A percentile compares a stretch with the other conserved stretches of the same genome.
Evolutionary conservation across 2,888 invertebrate genomes (phyloP).

Genomic region (Chrysolina oricalcia): DNA sequence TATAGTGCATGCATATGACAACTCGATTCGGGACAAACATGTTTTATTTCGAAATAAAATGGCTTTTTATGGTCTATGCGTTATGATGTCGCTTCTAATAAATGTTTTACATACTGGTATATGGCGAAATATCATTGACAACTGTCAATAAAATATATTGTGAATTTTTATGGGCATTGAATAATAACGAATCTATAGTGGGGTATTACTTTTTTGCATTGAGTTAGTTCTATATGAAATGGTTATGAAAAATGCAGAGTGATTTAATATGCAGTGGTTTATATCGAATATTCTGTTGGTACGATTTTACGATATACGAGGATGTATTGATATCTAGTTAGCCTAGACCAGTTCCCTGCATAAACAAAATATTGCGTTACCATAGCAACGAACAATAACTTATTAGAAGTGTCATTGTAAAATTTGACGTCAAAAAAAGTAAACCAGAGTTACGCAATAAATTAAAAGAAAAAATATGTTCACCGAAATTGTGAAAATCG

Average conservation of each 20-base stretch:
- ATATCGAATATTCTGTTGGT: no score
- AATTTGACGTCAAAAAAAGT: no score
- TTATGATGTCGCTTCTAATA: conserved; percentile 55
- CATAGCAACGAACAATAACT: no score
- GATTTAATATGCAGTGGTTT: no score
- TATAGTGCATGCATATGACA: conserved; percentile 57
- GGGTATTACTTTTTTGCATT: not conserved
- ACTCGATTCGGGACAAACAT: conserved; percentile 50
- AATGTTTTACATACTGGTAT: conserved; percentile 55
- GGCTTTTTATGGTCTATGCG: conserved; percentile 53
- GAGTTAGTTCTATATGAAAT: not conserved
- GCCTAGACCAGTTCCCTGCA: no score
- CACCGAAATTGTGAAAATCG: no score
- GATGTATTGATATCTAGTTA: no score
- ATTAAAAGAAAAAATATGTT: no score
- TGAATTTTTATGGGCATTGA: conserved; percentile 15
- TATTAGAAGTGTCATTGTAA: no score
- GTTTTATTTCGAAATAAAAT: conserved; percentile 59
- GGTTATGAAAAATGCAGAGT: not conserved
- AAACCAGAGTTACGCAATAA: no score
- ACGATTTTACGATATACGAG: no score
- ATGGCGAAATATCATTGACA: conserved; percentile 31
- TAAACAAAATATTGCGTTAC: no score
- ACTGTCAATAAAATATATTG: conserved; percentile 28
- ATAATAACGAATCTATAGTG: conserved; percentile 2